phyloP scores from a whole-genome alignment of 1,140 invertebrate genomes.

The Lepidostoma basale region DNA sequence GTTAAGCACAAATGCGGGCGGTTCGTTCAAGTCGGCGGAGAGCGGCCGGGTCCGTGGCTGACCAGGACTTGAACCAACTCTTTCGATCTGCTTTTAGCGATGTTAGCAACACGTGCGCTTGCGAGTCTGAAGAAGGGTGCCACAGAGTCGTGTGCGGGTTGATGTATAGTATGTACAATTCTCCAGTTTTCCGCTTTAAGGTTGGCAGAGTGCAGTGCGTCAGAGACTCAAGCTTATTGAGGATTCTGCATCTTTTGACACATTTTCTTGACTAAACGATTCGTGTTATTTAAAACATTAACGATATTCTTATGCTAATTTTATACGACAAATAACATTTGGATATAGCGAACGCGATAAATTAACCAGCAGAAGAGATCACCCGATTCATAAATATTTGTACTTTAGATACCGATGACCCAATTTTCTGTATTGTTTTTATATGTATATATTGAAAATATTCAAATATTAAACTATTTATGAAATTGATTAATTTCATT shows the following conservation, averaged over 20 bases:
- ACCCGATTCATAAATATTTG: no score
- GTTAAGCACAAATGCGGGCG: conserved; percentile 38
- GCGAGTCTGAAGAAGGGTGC: neutral
- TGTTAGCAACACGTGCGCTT: neutral
- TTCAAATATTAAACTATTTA: no score
- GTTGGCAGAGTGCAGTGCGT: neutral
- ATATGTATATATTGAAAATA: no score
- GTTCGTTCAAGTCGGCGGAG: conserved; percentile 25
- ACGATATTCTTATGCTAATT: no score
- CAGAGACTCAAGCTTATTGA: conserved; percentile 11
- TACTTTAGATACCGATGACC: no score
- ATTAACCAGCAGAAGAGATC: neutral
- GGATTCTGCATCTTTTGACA: conserved; percentile 25
- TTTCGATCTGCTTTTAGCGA: no score
- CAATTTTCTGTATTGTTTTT: no score
- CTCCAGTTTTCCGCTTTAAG: neutral
- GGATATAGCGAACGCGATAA: neutral
- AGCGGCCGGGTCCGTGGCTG: neutral
- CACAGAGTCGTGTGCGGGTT: conserved; percentile 5
- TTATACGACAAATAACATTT: neutral
- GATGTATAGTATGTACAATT: conserved; percentile 2
- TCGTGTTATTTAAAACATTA: no score
- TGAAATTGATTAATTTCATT: no score
- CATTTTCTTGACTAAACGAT: neutral
- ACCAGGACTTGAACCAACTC: conserved; percentile 22